These are phyloP conservation scores for Bhutanitis thaidina DNA, from an alignment of 2,888 invertebrate species.

Conservation along the genomic window DNA sequence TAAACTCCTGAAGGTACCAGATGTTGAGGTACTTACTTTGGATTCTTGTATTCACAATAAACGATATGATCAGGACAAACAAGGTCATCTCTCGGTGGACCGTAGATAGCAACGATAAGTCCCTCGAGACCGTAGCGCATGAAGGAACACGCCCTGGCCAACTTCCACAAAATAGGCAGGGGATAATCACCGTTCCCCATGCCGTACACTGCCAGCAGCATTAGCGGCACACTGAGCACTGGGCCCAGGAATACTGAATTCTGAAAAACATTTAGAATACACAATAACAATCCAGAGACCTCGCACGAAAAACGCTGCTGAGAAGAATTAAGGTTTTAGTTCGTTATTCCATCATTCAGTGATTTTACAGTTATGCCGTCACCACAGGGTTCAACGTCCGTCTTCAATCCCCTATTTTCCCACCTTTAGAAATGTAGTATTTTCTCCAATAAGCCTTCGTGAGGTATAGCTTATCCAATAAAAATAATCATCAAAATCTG, in stretches of 20 bases:
- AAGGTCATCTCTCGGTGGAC: constrained; percentile 85
- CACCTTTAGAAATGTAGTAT: too few species aligned
- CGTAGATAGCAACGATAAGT: constrained; percentile 88
- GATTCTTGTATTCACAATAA: constrained; percentile 88
- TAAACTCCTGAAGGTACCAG: too few species aligned
- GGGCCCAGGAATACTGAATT: constrained; percentile 95
- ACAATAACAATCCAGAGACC: too few species aligned
- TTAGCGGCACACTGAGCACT: constrained; percentile 90
- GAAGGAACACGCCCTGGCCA: constrained; percentile 91
- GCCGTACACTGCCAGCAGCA: constrained; percentile 92
- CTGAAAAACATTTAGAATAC: constrained; percentile 61
- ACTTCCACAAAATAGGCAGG: constrained; percentile 85
- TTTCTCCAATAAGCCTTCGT: too few species aligned
- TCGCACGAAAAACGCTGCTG: too few species aligned
- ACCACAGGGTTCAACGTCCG: too few species aligned
- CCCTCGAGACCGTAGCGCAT: constrained; percentile 91
- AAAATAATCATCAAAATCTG: too few species aligned
- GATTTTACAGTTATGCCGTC: too few species aligned
- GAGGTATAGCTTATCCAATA: too few species aligned
- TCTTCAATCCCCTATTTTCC: too few species aligned
- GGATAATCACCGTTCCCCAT: constrained; percentile 88
- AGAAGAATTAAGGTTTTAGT: too few species aligned
- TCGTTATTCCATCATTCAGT: too few species aligned
- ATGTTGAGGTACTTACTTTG: constrained; percentile 78
- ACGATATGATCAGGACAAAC: constrained; percentile 85